Conservation (phyloP, 1,140 invertebrate genomes). For the Lysiphlebus fabarum region DNA sequence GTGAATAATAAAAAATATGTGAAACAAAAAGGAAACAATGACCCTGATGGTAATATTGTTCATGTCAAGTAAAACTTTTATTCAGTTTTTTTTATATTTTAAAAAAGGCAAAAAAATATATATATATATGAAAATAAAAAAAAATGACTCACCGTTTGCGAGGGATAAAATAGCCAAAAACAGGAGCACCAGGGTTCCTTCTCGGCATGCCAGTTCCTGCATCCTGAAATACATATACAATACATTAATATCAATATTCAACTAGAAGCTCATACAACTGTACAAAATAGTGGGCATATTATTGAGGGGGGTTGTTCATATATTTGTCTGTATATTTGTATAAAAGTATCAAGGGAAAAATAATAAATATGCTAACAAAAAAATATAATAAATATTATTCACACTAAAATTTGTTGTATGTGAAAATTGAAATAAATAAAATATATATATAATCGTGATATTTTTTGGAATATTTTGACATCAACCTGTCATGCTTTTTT, state of each 20-base stretch:
- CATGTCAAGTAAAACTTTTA: too few relatives aligned
- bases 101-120: not conserved
- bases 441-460: too few relatives aligned
- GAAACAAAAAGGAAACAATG: too few relatives aligned
- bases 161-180: conserved; percentile 39
- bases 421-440: too few relatives aligned
- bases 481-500: not conserved
- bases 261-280: not conserved
- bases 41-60: too few relatives aligned
- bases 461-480: not conserved
- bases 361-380: too few relatives aligned
- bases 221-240: conserved; percentile 45
- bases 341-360: too few relatives aligned
- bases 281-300: conserved; percentile 1
- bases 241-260: conserved; percentile 20
- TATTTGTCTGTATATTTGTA: not conserved
- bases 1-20: too few relatives aligned
- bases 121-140: not conserved
- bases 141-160: conserved; percentile 50
- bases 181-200: conserved; percentile 38
- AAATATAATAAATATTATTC: too few relatives aligned
- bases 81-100: too few relatives aligned
- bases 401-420: too few relatives aligned
- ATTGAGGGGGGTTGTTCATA: not conserved
- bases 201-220: conserved; percentile 43